Base-by-base conservation (phyloP, 2,113 vertebrate genomes). In the Catharus bicknelli region DNA sequence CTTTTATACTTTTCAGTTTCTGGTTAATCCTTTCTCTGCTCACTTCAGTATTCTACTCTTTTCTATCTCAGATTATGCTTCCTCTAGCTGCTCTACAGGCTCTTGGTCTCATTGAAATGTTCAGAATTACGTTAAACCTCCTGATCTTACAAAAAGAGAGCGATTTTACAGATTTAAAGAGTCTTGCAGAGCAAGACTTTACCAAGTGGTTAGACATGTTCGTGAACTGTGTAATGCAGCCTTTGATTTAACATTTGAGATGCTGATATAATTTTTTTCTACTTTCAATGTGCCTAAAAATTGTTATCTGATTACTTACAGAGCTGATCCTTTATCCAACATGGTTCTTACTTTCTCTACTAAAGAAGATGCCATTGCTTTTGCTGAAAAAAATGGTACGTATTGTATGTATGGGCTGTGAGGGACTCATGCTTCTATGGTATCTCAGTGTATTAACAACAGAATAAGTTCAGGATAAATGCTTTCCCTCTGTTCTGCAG, bases 331-430 rank as follows among this genome's bases (percentile, higher is more conserved):
- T 20, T 96, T 99, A 63, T 99, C 99, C 96, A 99, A 99, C 96
- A 97, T 99, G 98, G 74, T 98, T 94, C 98, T 99, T 17, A 91
- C 95, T 17, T 99, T 99, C 89, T 97, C 98, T 93, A 97, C 98
- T 69, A 99, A 99, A 96, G 99, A 99, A 90, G 99, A 99, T 17
- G 99, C 99, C 22, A 77, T 99, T 79, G 98, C 98, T n/a, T 99
- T 99, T 95, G 99, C 98, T 73, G 99, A 99, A 97, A 99, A 99
- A 97, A 99, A 99, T 78, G 99, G 99, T 99, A 98, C 1, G 97
- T 96, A 51, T 86, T 69, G 1, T 34, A 12, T 5, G 0, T 63
- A 32, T 21, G 73, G 19, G 4, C 11, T 79, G 8, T 72, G 19
- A 67, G 27, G 5, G 17, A 34, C 72, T 85, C 26, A 29, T 10